A percentile compares a stretch with the other conserved stretches of the same genome.
Evolutionary conservation across 2,113 vertebrate species (phyloP).

Genomic region (Loxodonta africana): DNA sequence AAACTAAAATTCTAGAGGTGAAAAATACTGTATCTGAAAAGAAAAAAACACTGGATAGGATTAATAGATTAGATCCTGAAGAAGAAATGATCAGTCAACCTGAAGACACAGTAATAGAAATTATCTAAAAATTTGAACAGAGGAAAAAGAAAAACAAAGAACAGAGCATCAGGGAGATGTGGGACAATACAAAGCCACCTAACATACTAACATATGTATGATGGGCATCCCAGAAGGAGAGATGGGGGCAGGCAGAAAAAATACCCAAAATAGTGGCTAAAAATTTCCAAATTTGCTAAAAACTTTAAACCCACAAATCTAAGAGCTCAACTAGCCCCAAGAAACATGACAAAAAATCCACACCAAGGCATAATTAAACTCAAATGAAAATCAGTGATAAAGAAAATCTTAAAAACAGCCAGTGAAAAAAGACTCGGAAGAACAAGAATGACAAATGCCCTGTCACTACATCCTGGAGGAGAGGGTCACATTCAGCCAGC

Average conservation of each 20-base stretch:
- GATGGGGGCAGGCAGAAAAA: not conserved
- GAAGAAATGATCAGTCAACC: slow-evolving; percentile 22
- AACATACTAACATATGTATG: not conserved
- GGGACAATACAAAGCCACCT: not conserved
- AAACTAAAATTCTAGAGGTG: not conserved
- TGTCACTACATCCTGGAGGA: not conserved
- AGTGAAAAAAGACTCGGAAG: not conserved
- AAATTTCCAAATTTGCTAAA: not conserved
- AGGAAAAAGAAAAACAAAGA: not conserved
- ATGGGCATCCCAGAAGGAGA: not conserved
- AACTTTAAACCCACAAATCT: not conserved
- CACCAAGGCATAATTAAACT: not conserved
- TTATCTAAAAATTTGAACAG: not conserved
- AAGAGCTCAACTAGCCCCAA: not conserved
- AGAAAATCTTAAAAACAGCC: not conserved
- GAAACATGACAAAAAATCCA: not conserved
- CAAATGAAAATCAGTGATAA: not conserved
- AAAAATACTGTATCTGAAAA: not conserved
- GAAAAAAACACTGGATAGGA: not conserved
- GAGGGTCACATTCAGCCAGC: not conserved
- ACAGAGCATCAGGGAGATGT: not conserved
- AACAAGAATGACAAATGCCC: not conserved
- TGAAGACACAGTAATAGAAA: not conserved
- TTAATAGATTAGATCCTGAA: not conserved
- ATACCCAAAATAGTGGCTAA: not conserved